Evolutionary conservation across 2,888 invertebrate species (phyloP).

Genomic region (Nowickia ferox): DNA sequence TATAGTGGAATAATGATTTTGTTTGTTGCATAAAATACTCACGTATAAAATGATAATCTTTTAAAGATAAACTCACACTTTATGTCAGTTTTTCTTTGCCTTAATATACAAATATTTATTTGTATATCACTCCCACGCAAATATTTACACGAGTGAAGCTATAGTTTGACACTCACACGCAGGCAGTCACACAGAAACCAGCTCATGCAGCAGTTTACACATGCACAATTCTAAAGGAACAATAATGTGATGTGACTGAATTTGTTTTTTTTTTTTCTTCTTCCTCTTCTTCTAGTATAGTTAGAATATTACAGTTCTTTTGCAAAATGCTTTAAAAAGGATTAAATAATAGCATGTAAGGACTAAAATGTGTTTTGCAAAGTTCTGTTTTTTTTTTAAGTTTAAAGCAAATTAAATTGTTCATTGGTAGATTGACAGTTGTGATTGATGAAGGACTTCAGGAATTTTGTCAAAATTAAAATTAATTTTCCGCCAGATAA

Average conservation of each 20-base stretch:
- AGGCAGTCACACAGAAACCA: background rate
- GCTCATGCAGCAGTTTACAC: background rate
- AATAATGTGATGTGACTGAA: background rate
- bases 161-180: background rate
- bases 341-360: too few relatives aligned
- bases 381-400: too few relatives aligned
- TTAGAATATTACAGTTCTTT: background rate
- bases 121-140: background rate
- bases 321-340: background rate
- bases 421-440: too few relatives aligned
- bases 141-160: background rate
- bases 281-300: too few relatives aligned
- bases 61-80: constrained; percentile 58
- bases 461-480: too few relatives aligned
- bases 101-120: constrained; percentile 14
- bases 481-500: too few relatives aligned
- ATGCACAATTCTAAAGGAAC: background rate
- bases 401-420: too few relatives aligned
- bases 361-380: too few relatives aligned
- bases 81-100: constrained; percentile 34
- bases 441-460: too few relatives aligned
- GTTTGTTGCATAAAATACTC: background rate
- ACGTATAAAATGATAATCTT: constrained; percentile 54
- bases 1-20: background rate
- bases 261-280: too few relatives aligned